Evolutionary conservation across 2,797 vertebrate species (phyloP), one percentile per base, ranked within the genome.

Genomic region (Eremophila alpestris): DNA sequence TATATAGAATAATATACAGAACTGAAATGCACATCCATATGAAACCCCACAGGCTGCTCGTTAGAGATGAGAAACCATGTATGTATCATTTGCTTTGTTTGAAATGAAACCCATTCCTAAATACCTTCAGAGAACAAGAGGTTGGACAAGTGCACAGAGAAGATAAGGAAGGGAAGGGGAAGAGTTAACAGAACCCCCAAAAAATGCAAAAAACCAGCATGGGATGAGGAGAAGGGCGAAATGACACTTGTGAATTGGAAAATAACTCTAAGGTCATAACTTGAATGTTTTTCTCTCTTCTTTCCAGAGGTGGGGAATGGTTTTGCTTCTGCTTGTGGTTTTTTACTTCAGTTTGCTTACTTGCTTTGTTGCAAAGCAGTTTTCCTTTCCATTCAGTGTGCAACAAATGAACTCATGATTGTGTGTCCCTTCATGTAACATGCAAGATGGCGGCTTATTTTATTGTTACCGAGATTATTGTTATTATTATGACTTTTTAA

Each of bases 11-110:
- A 98, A 97, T 97, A 97, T 98, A 98, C 97, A 98, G 97, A 97
- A 98, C 97, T 97, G 96, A 98, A 98, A 98, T 98, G 97, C 97
- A 98, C 98, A 98, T 97, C 97, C 95, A 95, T 97, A 97, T 95
- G 97, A 96, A 98, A 97, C 93, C 96, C 94, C 97, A 97, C 82
- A 93, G 97, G 97, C 96, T 97, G 97, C 97, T 96, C 86, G 91
- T 95, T 88, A 75, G 96, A 76, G 92, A 95, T 95, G 97, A 97
- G 94, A 97, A 97, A 96, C 95, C 96, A 97, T 94, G 95, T 96
- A 96, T 93, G 93, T 58, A 95, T 49, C 15, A 84, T 90, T 75
- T 92, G 87, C 63, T 88, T 94, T 83, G 89, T 85, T 23, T 95
- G 92, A 95, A 93, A 95, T 95, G 58, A 95, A 94, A 94, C 70